Evolutionary conservation across 2,797 vertebrate genomes (phyloP).

Genomic region (Anomalospiza imberbis): DNA sequence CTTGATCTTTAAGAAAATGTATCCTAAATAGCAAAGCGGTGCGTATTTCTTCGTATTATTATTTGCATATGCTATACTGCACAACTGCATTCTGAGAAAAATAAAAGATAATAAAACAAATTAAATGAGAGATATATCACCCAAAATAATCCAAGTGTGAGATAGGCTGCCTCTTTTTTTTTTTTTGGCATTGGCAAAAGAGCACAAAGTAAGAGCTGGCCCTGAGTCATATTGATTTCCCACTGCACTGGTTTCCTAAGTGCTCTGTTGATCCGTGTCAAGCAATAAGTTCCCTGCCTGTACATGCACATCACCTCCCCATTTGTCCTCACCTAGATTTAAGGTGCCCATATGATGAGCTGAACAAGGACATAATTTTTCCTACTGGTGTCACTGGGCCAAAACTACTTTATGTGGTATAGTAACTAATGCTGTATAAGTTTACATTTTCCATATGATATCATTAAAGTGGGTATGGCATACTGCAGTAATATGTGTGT

Average conservation of each 20-base stretch:
- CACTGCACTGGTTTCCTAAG: conserved; percentile 84
- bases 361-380: conserved; percentile 85
- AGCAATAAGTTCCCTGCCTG: conserved; percentile 84
- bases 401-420: conserved; percentile 59
- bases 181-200: conserved; percentile 70
- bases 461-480: neutral
- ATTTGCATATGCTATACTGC: conserved; percentile 70
- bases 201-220: conserved; percentile 76
- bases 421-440: conserved; percentile 41
- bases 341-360: conserved; percentile 85
- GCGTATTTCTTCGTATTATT: conserved; percentile 42
- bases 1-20: conserved; percentile 63
- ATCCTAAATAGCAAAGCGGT: conserved; percentile 57
- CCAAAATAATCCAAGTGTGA: conserved; percentile 71
- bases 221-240: conserved; percentile 84
- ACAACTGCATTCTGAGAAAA: conserved; percentile 67
- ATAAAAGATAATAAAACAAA: conserved; percentile 73
- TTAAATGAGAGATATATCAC: conserved; percentile 73
- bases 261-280: conserved; percentile 85
- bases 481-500: neutral
- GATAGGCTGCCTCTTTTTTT: conserved; percentile 45
- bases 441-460: conserved; percentile 20
- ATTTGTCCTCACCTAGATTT: conserved; percentile 86
- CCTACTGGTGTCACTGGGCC: conserved; percentile 75
- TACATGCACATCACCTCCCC: conserved; percentile 80